Evolutionary conservation across 2,888 invertebrate species (phyloP).

Genomic region (Muschampia plurimacula): DNA sequence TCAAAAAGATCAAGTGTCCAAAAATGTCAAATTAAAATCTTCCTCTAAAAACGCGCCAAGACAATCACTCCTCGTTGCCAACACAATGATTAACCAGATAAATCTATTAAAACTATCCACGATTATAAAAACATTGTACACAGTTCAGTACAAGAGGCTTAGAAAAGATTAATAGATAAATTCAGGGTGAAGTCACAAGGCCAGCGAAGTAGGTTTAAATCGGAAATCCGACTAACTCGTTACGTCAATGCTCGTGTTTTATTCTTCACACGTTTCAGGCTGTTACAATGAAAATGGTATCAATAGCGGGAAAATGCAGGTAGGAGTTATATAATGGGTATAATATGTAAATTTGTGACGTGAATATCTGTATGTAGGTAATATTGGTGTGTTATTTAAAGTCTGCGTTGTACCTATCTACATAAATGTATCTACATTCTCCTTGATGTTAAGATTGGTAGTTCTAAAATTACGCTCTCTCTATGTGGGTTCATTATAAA

Average conservation of each 20-base stretch:
- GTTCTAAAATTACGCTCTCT: background rate
- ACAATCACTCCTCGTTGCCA: background rate
- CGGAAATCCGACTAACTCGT: slow-evolving; percentile 2
- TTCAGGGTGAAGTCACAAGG: slow-evolving; percentile 16
- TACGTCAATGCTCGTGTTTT: slow-evolving; percentile 2
- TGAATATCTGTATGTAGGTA: background rate
- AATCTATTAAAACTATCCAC: slow-evolving; percentile 1
- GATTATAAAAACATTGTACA: background rate
- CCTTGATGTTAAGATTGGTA: background rate
- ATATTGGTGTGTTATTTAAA: background rate
- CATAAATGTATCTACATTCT: background rate
- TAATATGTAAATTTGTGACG: background rate
- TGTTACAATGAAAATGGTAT: background rate
- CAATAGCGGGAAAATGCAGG: background rate
- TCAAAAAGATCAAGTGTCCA: too few relatives aligned
- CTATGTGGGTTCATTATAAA: too few relatives aligned
- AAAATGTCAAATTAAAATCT: too few relatives aligned
- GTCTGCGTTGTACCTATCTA: background rate
- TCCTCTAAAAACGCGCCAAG: too few relatives aligned
- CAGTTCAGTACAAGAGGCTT: slow-evolving; percentile 12
- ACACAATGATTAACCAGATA: background rate
- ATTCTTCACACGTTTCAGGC: background rate
- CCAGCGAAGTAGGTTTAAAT: background rate
- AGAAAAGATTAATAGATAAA: slow-evolving; percentile 5
- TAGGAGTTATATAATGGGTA: background rate